Percentiles rank a stretch among this genome's conserved stretches.
These are phyloP conservation scores for Germaria angustata DNA, from an alignment of 2,888 invertebrate genomes.

Conservation along the genomic window DNA sequence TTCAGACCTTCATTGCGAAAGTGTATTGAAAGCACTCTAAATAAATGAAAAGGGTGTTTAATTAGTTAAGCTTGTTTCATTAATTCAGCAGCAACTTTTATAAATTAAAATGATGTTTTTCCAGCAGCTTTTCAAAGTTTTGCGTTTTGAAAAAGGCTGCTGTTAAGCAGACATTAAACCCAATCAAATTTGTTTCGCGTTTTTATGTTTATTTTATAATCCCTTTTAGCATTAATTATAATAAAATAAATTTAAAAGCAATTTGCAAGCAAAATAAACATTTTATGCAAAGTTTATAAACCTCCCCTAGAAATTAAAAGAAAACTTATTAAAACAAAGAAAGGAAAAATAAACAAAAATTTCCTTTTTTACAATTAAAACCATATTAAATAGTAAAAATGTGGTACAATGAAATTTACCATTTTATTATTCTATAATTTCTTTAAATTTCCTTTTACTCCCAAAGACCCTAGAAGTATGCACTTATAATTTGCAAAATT, in stretches of 20 bases:
- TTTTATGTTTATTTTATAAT: background rate
- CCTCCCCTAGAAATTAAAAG: background rate
- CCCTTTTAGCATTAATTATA: slow-evolving; percentile 13
- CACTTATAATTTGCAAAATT: slow-evolving; percentile 47
- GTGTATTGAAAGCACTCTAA: too few species aligned
- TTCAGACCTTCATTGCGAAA: too few species aligned
- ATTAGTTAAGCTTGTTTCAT: slow-evolving; percentile 1
- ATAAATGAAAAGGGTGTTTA: background rate
- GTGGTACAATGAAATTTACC: background rate
- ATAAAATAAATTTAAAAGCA: background rate
- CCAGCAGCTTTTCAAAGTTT: background rate
- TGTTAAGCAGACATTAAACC: background rate
- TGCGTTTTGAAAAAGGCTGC: background rate
- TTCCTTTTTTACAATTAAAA: slow-evolving; percentile 33
- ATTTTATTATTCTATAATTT: slow-evolving; percentile 37
- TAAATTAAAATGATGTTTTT: background rate
- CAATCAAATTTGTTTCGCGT: background rate
- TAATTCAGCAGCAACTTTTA: background rate
- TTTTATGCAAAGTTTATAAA: background rate
- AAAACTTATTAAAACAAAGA: slow-evolving; percentile 7
- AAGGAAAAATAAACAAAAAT: background rate
- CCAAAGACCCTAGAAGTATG: slow-evolving; percentile 38
- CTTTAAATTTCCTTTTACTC: background rate
- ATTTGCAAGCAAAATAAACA: background rate
- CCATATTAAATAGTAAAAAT: background rate